Evolutionary conservation across 2,888 invertebrate genomes (phyloP).

Genomic region (Papilio protenor): DNA sequence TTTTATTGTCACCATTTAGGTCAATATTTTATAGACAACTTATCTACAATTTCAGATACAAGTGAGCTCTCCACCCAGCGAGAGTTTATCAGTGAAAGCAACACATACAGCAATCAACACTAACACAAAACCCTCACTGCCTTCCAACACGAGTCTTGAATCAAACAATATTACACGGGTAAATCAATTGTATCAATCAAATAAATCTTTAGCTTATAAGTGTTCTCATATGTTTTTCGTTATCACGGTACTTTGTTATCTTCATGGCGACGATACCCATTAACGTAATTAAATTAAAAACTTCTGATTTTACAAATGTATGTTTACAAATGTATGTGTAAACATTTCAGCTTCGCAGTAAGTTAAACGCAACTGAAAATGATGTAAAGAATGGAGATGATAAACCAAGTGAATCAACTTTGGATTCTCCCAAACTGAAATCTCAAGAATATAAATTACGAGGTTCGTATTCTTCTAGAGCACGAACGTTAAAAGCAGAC

Average conservation of each 20-base stretch:
- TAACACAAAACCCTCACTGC: slow-evolving; percentile 71
- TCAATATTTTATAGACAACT: slow-evolving; percentile 42
- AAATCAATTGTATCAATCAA: slow-evolving; percentile 51
- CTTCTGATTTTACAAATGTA: slow-evolving; percentile 11
- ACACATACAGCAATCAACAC: slow-evolving; percentile 80
- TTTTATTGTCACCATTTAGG: neutral
- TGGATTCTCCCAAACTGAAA: slow-evolving; percentile 57
- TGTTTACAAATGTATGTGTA: too few relatives aligned
- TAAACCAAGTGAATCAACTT: slow-evolving; percentile 49
- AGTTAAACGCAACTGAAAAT: slow-evolving; percentile 59
- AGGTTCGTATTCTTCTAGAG: slow-evolving; percentile 64
- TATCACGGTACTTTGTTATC: neutral
- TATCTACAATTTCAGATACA: slow-evolving; percentile 74
- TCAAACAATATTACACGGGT: slow-evolving; percentile 77
- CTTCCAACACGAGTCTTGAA: slow-evolving; percentile 67
- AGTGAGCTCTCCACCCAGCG: slow-evolving; percentile 73
- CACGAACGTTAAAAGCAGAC: slow-evolving; percentile 62
- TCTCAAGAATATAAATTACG: slow-evolving; percentile 63
- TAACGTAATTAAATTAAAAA: neutral
- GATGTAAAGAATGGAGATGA: slow-evolving; percentile 48
- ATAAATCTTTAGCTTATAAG: slow-evolving; percentile 9
- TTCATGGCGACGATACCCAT: neutral
- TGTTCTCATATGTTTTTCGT: neutral
- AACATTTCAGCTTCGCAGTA: slow-evolving; percentile 70
- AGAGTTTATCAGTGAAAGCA: slow-evolving; percentile 82